Base-by-base conservation (phyloP, 2,113 vertebrate species). In the Solenodon paradoxus region DNA sequence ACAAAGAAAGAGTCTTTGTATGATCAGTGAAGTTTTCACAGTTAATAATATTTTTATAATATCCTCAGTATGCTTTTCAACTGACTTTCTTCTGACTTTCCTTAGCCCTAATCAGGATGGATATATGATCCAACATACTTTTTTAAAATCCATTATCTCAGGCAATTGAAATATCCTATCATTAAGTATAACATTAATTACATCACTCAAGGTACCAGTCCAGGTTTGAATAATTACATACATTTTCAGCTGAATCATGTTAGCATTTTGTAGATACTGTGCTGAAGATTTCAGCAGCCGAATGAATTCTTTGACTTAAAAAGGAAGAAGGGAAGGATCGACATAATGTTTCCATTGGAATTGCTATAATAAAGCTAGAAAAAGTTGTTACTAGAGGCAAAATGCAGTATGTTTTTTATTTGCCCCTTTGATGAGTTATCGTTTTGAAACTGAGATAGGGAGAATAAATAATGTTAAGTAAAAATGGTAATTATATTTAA, bases 131-230 rank as follows among this genome's bases (percentile, higher is more conserved):
- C 49, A 96, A 92, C 30, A 90, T 59, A 88, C 28, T 86, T 92
- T 93, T 77, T 78, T 17, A 3, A 17, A 83, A 89, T 82, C 53
- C 26, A 75, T 93, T 96, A 74, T 94, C 35, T 89, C 30, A 26
- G 24, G 45, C 75, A 92, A 91, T 83, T 90, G 59, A 95, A 95
- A 94, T 88, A 47, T 1, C 38, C 32, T 90, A 40, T 75, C 30
- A 77, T 16, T 88, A 78, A 89, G n/a, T 87, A 61, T 77, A 92
- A 87, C n/a, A 89, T 96, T 96, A 92, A 96, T 95, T 95, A 75
- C 4, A 87, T 77, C 57, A 89, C 19, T 90, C 49, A 68, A 90
- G 66, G 6, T 92, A 81, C 17, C 16, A 83, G 82, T 93, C 40
- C 32, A 91, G 24, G n/a, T 85, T 79, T 93, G 30, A 95, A 94